These are phyloP conservation scores for Scomberomorus guttatus DNA, from an alignment of 2,797 vertebrate species.

Conservation along the genomic window DNA sequence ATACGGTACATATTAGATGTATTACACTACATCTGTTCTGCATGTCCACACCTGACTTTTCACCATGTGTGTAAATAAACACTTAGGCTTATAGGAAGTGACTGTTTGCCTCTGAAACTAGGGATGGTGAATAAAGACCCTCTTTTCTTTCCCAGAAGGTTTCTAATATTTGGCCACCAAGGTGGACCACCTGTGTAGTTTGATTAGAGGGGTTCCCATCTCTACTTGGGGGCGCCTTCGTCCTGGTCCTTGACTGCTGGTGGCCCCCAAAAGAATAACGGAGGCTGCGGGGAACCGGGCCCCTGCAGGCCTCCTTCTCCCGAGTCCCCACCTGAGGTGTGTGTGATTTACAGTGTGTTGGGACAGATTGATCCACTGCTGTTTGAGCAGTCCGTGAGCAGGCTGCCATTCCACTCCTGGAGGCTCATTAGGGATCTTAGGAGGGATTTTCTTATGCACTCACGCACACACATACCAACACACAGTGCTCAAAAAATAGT, in stretches of 20 bases:
- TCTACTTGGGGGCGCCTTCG: conserved; percentile 66
- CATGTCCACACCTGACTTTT: conserved; percentile 7
- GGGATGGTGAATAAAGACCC: conserved; percentile 30
- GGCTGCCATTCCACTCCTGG: conserved; percentile 64
- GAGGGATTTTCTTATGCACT: conserved; percentile 68
- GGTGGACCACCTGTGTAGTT: conserved; percentile 86
- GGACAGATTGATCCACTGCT: conserved; percentile 82
- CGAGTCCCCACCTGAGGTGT: conserved; percentile 76
- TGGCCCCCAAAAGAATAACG: conserved; percentile 77
- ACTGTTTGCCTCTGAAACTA: conserved; percentile 42
- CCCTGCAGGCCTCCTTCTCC: conserved; percentile 64
- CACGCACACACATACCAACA: conserved; percentile 66
- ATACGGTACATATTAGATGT: not conserved
- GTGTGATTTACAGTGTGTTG: conserved; percentile 87
- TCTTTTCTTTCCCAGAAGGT: conserved; percentile 44
- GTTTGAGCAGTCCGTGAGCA: conserved; percentile 65
- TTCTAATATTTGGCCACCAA: conserved; percentile 79
- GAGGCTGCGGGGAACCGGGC: conserved; percentile 61
- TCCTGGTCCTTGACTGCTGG: conserved; percentile 70
- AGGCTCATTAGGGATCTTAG: conserved; percentile 80
- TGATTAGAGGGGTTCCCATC: conserved; percentile 75
- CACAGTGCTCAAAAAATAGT: conserved; percentile 55
- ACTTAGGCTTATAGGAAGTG: not conserved
- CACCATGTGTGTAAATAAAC: not conserved
- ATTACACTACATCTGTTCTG: not conserved